These are phyloP conservation scores for Sula dactylatra DNA, from an alignment of 2,113 vertebrate genomes.

Conservation along the genomic window DNA sequence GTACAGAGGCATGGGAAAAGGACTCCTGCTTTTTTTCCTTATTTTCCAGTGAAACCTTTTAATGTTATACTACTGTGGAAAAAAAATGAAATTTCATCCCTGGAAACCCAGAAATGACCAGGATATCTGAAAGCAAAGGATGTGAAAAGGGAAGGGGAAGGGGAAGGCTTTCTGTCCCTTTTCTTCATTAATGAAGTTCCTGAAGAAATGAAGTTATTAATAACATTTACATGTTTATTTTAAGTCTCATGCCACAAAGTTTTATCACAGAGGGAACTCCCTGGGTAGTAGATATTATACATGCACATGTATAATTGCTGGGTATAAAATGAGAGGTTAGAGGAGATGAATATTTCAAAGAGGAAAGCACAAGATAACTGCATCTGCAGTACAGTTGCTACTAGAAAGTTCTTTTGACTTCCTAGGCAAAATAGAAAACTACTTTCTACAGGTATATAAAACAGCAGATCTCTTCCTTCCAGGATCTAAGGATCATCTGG, in stretches of 20 bases:
- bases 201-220: neutral
- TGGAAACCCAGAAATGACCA: neutral
- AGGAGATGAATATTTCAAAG: neutral
- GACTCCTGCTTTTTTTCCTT: neutral
- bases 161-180: neutral
- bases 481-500: neutral
- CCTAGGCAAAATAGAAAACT: neutral
- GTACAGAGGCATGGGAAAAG: neutral
- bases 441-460: neutral
- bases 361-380: neutral
- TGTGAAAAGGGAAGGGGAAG: rapidly evolving
- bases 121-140: neutral
- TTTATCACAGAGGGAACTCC: neutral
- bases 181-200: neutral
- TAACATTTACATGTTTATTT: neutral
- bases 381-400: neutral
- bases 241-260: neutral
- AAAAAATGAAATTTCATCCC: neutral
- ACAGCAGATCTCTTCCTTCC: neutral
- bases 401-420: neutral
- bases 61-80: neutral
- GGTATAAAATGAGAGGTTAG: neutral
- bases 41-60: neutral
- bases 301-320: neutral
- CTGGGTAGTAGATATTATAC: neutral